Base-by-base conservation (phyloP, 2,797 vertebrate genomes). In the Pseudomugil gertrudae region DNA sequence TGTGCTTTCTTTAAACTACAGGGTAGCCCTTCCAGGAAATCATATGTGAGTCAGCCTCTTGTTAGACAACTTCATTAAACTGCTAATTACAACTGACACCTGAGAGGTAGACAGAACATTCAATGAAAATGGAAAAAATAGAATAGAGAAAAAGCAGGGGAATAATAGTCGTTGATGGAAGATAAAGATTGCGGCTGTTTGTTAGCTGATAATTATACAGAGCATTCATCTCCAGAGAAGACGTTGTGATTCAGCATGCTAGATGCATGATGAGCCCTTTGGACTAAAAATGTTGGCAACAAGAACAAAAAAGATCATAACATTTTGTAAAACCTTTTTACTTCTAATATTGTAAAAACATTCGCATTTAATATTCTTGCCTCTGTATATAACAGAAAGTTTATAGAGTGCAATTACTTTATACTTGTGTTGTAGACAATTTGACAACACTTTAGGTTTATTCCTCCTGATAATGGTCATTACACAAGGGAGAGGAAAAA, bases 1-100 rank as follows among this genome's bases (percentile, higher is more conserved):
- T 72, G 66, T 51, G 64, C 68, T 54, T 68, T 43, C 72, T 69
- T 73, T 87, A 79, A 88, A 79, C 89, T 79, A 84, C 65, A n/a
- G n/a, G n/a, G n/a, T n/a, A 55, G 68, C 48, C 54, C 29, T 54
- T 85, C 61, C 61, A 62, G 43, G 79, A 71, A 76, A 63, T 52
- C 66, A 74, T 64, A 63, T 57, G 57, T 78, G 68, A 82, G 75
- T 83, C 65, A 72, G 65, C 60, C 40, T 79, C 64, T 69, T 65
- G 62, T 64, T 54, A 69, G 72, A 69, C 74, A 69, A 66, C 59
- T 81, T 75, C 63, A 76, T 75, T 83, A 74, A 84, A 76, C 64
- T n/a, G 50, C 51, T 21, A 29, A 72, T 81, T 62, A 60, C 47
- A 32, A 35, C 62, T 66, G 69, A 76, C 61, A 74, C 60, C 66